These are phyloP conservation scores for Dinocampus coccinellae DNA, from an alignment of 2,888 invertebrate species.

Conservation along the genomic window DNA sequence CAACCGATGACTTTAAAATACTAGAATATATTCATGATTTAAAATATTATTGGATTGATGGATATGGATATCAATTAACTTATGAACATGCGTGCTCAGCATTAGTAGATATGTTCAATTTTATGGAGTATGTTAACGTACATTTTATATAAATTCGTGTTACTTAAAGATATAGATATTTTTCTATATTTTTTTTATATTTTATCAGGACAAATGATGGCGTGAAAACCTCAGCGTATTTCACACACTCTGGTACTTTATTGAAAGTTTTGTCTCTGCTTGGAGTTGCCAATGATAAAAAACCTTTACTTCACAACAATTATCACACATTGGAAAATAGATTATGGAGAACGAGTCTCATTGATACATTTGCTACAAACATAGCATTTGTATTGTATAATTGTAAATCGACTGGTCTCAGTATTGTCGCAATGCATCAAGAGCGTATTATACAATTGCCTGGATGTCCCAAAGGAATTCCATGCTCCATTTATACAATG, in stretches of 20 bases:
- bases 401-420: conserved; percentile 68
- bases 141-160: conserved; percentile 53
- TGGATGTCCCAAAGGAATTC: conserved; percentile 74
- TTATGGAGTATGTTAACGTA: conserved; percentile 73
- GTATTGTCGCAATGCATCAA: conserved; percentile 80
- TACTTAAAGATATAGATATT: not conserved
- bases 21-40: conserved; percentile 84
- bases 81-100: conserved; percentile 83
- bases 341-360: conserved; percentile 72
- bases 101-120: conserved; percentile 78
- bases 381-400: conserved; percentile 81
- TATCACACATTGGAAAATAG: conserved; percentile 70
- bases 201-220: conserved; percentile 53
- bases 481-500: conserved; percentile 77
- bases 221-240: conserved; percentile 76
- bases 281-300: conserved; percentile 78
- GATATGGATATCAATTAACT: conserved; percentile 82
- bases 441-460: conserved; percentile 79
- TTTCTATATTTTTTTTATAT: conserved; percentile 6
- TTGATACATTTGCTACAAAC: conserved; percentile 86
- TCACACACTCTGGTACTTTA: conserved; percentile 87
- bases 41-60: conserved; percentile 85
- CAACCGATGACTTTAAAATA: conserved; percentile 74
- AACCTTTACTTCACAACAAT: conserved; percentile 74
- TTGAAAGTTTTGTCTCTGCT: conserved; percentile 82